These are phyloP conservation scores for Pristionchus mayeri DNA, from an alignment of 2,888 invertebrate species.

Conservation along the genomic window DNA sequence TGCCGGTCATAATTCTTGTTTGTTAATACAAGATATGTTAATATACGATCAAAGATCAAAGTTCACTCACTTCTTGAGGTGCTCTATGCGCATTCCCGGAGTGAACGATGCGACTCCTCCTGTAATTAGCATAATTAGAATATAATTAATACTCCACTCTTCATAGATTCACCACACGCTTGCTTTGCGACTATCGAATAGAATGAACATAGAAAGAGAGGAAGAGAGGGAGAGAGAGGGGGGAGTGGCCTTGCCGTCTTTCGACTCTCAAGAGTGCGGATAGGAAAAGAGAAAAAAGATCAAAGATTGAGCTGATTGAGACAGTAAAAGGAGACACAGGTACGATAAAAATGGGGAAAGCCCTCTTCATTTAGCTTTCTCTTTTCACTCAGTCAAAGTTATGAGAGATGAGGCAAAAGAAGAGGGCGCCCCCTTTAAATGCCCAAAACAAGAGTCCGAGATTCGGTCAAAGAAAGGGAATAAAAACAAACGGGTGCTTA, in stretches of 20 bases:
- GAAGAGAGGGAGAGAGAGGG: background rate
- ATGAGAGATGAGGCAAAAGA: background rate
- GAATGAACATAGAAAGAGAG: background rate
- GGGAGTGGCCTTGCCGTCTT: too few relatives aligned
- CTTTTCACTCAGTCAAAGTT: background rate
- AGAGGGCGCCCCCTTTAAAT: too few relatives aligned
- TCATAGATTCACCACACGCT: slow-evolving; percentile 40
- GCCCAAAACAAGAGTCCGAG: background rate
- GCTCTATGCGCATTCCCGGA: slow-evolving; percentile 74
- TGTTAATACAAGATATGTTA: too few relatives aligned
- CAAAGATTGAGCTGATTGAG: background rate
- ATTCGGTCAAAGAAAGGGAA: too few relatives aligned
- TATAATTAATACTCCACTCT: background rate
- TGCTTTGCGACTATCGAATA: background rate
- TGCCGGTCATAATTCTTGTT: too few relatives aligned
- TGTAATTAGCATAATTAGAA: slow-evolving; percentile 51
- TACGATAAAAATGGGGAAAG: background rate
- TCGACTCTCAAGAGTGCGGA: background rate
- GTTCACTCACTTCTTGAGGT: slow-evolving; percentile 73
- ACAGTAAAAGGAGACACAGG: background rate
- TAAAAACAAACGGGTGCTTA: background rate
- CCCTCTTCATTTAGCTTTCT: too few relatives aligned
- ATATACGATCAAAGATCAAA: background rate
- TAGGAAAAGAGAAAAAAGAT: background rate
- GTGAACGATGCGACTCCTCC: slow-evolving; percentile 76